Evolutionary conservation across 2,113 vertebrate genomes (phyloP), one percentile per base, ranked within the genome.

Genomic region (Pyxicephalus adspersus): DNA sequence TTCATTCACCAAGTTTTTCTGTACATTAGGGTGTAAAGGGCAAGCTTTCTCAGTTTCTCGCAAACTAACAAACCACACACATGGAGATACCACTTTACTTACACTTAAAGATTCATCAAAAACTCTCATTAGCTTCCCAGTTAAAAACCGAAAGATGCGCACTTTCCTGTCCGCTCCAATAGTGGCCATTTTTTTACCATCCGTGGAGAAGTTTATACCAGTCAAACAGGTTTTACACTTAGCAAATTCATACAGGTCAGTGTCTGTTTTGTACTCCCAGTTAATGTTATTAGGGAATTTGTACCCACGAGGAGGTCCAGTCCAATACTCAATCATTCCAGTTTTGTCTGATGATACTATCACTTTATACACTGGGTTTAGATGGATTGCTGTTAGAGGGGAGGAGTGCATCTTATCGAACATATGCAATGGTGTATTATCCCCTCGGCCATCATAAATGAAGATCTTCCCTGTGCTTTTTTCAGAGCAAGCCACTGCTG

Each of bases 291-390:
- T 95, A 4, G 97, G 98, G 83, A 99, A 99, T 85, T 86, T 95
- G 87, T 98, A 99, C 63, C 98, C 96, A 0, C 91, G 94, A 5
- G 93, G 92, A 70, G 96, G 95, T 29, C 98, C 97, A 3, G 96
- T 98, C 98, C 98, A 99, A 86, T 99, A 99, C 83, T 99, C 98
- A 1, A 99, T 90, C 97, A 99, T 99, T 26, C 98, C 97, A 0
- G 94, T 94, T 87, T 97, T 97, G 89, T 99, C 97, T 17, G 97
- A 94, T 19, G 98, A 98, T 51, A 99, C 96, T 15, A 98, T 87
- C 73, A 93, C 95, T 88, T 95, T 94, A 81, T 91, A 99, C 83
- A 90, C 89, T 9, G 95, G 86, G 84, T 99, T 99, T 50, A 99
- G 85, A 6, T 94, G 91, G 86, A 99, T 98, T 52, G 96, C 96